phyloP scores from a whole-genome alignment of 2,113 vertebrate genomes.

The Planiliza haematocheilus region DNA sequence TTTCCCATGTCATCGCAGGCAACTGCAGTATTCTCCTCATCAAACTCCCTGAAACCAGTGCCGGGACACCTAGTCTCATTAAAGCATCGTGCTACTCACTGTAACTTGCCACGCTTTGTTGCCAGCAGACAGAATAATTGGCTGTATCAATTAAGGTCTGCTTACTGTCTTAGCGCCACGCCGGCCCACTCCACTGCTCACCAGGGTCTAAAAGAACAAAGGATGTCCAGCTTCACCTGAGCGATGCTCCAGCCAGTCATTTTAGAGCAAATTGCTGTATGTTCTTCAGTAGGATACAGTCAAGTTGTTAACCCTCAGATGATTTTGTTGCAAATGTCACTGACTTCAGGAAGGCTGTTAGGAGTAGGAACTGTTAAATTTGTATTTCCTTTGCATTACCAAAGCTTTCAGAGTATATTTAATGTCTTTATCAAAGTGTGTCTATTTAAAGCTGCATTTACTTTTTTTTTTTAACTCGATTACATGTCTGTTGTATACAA shows the following conservation, averaged over 20 bases:
- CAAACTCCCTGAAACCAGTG: slow-evolving; percentile 51
- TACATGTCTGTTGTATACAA: too few relatives aligned
- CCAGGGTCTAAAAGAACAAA: slow-evolving; percentile 19
- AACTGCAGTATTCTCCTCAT: slow-evolving; percentile 34
- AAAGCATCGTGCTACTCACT: slow-evolving; percentile 53
- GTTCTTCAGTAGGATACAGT: slow-evolving; percentile 20
- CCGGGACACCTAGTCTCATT: slow-evolving; percentile 58
- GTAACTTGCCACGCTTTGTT: slow-evolving; percentile 59
- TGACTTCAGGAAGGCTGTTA: background rate
- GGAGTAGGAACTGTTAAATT: too few relatives aligned
- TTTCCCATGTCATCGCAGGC: slow-evolving; percentile 22
- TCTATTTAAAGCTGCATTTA: background rate
- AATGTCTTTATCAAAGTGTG: background rate
- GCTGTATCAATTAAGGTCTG: slow-evolving; percentile 71
- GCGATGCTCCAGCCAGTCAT: slow-evolving; percentile 18
- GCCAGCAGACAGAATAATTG: slow-evolving; percentile 70
- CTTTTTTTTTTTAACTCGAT: too few relatives aligned
- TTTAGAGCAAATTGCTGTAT: slow-evolving; percentile 28
- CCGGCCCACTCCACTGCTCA: slow-evolving; percentile 39
- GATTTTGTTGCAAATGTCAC: background rate
- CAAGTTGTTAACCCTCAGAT: background rate
- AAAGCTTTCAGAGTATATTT: background rate
- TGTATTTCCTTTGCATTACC: background rate
- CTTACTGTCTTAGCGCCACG: slow-evolving; percentile 59
- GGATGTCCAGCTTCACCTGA: slow-evolving; percentile 35